phyloP scores from a whole-genome alignment of 2,797 vertebrate species.

The Heliangelus exortis region DNA sequence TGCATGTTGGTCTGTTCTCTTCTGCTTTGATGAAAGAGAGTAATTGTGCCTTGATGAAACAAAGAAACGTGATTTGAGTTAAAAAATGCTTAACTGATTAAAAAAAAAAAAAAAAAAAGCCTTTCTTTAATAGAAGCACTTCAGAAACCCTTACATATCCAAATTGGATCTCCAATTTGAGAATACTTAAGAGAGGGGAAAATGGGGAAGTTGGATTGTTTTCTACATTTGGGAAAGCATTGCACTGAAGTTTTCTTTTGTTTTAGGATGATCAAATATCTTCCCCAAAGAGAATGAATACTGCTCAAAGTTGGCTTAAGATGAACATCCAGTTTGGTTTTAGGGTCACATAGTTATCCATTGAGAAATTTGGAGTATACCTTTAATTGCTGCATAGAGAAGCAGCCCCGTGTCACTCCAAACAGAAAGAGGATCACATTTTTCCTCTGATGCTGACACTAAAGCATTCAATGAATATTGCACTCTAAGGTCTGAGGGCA shows the following conservation, averaged over 20 bases:
- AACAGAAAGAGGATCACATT: constrained; percentile 12
- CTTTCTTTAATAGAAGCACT: not conserved
- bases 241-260: not conserved
- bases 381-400: constrained; percentile 42
- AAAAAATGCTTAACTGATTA: not conserved
- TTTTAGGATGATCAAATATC: not conserved
- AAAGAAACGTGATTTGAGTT: not conserved
- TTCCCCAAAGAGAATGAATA: not conserved
- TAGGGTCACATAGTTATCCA: constrained; percentile 40
- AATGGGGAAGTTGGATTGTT: not conserved
- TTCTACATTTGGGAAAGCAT: not conserved
- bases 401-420: not conserved
- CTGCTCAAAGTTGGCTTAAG: not conserved
- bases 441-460: constrained; percentile 35
- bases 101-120: not conserved
- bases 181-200: not conserved
- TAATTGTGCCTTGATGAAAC: not conserved
- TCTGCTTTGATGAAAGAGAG: not conserved
- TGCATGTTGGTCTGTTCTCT: not conserved
- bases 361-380: constrained; percentile 34
- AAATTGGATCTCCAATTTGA: not conserved
- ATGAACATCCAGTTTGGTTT: constrained; percentile 21
- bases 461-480: not conserved
- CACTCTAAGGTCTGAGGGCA: constrained; percentile 34
- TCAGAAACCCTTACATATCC: not conserved